Evolutionary conservation across 2,797 vertebrate genomes (phyloP), one percentile per base, ranked within the genome.

Genomic region (Heteromormyrus szaboi): DNA sequence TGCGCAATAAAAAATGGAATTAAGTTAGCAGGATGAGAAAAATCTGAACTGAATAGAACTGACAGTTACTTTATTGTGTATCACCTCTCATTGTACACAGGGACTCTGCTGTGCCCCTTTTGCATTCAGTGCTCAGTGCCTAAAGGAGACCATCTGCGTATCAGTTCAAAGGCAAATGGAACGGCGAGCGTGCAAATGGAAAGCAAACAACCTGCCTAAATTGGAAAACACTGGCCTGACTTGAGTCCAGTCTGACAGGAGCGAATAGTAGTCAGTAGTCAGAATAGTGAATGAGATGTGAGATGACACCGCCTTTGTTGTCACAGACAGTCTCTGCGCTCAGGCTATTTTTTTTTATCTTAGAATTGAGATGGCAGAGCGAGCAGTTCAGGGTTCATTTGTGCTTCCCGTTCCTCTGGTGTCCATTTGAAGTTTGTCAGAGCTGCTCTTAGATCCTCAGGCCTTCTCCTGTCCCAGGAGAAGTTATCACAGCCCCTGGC

Each of bases 371-470:
- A 87, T 90, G 88, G 84, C 65, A 72, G 79, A 86, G 88, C 29
- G 59, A 72, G 76, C 65, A 50, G 89, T 62, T 89, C 83, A 89
- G 89, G 83, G 89, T 87, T 87, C 90, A 84, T 19, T 89, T 87
- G 89, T 88, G 86, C 90, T 89, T 87, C 90, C 88, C 88, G 91
- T 90, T 85, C 90, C 53, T 85, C 90, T 65, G 88, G 53, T 53
- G 88, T 72, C 89, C 87, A 46, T 89, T 89, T 1, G 85, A 90
- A 86, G 4, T 90, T 89, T 90, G 62, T 41, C 53, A n/a, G 85
- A 56, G 29, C 51, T 19, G 51, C 85, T 86, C 51, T 56, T 86
- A 56, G 53, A 86, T 86, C 51, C 29, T 37, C 53, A 44, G 51
- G 85, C 51, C 85, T 41, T 59, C 29, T 14, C 33, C 4, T 86